Conservation (phyloP, 2,888 invertebrate genomes). For the Himalopsyche kuldschensis region DNA sequence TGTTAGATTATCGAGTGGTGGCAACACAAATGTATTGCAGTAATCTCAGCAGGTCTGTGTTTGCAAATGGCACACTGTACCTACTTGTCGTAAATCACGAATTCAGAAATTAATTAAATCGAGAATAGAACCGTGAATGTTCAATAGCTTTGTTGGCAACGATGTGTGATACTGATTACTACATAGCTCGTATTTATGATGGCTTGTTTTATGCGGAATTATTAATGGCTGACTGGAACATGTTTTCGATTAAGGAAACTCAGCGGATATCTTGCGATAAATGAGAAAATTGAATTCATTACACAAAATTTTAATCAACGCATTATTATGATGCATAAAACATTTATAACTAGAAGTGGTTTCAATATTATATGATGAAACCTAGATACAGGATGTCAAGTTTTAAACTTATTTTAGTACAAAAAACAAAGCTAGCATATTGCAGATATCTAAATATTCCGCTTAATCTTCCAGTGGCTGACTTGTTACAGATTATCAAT, state of each 20-base stretch:
- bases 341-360: no score
- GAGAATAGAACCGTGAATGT: conserved; percentile 9
- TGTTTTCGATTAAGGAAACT: not conserved
- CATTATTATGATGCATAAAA: no score
- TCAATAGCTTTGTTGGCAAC: conserved; percentile 10
- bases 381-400: no score
- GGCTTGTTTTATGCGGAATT: not conserved
- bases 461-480: no score
- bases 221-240: not conserved
- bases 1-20: not conserved
- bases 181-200: not conserved
- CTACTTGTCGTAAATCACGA: conserved; percentile 7
- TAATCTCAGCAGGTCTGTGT: not conserved
- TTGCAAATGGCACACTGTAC: not conserved
- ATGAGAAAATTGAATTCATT: no score
- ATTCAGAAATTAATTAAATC: conserved; percentile 20
- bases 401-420: no score
- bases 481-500: no score
- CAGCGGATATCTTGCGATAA: no score
- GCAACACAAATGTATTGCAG: not conserved
- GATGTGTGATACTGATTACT: not conserved
- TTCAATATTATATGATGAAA: no score
- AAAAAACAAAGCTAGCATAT: no score
- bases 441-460: no score
- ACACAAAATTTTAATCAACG: no score